Conservation (phyloP, 2,113 vertebrate species). For the Psittacula cyanocephala region DNA sequence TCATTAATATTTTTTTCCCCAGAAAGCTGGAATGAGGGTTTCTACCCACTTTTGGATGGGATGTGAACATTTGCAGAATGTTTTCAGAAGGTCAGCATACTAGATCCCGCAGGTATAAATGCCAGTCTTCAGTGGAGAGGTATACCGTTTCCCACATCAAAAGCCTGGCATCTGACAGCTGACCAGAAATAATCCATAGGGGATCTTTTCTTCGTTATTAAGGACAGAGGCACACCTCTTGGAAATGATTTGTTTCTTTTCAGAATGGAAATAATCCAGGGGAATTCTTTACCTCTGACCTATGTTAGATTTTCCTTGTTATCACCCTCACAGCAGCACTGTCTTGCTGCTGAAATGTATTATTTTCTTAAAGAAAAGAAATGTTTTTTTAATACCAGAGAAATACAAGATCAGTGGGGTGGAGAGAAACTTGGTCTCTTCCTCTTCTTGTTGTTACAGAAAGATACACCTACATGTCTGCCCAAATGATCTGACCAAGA, state of each 20-base stretch:
- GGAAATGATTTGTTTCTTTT: conserved; percentile 38
- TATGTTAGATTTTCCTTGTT: conserved; percentile 38
- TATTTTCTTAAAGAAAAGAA: background rate
- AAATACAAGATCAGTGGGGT: background rate
- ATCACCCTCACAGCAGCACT: conserved; percentile 1
- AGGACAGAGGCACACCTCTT: conserved; percentile 45
- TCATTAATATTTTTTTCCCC: conserved; percentile 60
- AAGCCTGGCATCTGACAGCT: conserved; percentile 62
- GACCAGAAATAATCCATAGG: conserved; percentile 64
- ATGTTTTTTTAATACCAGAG: background rate
- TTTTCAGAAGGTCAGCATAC: conserved; percentile 60
- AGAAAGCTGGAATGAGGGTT: conserved; percentile 60
- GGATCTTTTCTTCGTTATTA: conserved; percentile 42
- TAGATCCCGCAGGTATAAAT: conserved; percentile 62
- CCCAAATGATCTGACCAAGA: background rate
- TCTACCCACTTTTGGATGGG: conserved; percentile 66
- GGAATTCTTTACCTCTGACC: conserved; percentile 44
- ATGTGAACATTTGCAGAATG: conserved; percentile 71
- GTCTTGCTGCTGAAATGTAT: background rate
- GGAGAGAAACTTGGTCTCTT: background rate
- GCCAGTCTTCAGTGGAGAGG: conserved; percentile 42
- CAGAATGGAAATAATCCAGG: conserved; percentile 44
- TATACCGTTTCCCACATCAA: conserved; percentile 63
- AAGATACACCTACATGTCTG: background rate
- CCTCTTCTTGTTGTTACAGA: background rate